Evolutionary conservation across 2,113 vertebrate genomes (phyloP).

Genomic region (Peromyscus maniculatus): DNA sequence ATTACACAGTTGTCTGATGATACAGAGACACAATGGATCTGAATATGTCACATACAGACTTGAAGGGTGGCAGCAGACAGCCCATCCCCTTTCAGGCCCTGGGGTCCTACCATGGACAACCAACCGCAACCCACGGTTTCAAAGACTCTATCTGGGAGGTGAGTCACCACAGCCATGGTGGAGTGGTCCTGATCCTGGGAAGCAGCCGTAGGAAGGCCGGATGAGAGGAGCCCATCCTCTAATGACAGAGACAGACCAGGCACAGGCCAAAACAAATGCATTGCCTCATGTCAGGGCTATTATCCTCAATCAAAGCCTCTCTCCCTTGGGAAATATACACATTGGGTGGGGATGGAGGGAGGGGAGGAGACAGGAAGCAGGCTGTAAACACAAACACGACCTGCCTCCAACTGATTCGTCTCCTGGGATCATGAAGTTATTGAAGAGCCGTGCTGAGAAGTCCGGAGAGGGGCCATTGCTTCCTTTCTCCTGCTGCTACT

Average conservation of each 20-base stretch:
- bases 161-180: conserved; percentile 48
- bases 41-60: neutral
- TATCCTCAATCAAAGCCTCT: conserved; percentile 67
- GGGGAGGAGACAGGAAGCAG: conserved; percentile 55
- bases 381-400: conserved; percentile 60
- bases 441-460: neutral
- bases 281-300: conserved; percentile 67
- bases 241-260: conserved; percentile 61
- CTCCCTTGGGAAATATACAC: conserved; percentile 47
- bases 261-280: conserved; percentile 68
- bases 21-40: neutral
- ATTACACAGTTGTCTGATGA: neutral
- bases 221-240: conserved; percentile 51
- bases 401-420: conserved; percentile 24
- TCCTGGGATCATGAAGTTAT: conserved; percentile 7
- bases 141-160: conserved; percentile 56
- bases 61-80: neutral
- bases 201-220: conserved; percentile 27
- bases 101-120: neutral
- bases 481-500: neutral
- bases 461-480: neutral
- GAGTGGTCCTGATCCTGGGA: conserved; percentile 25
- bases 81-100: neutral
- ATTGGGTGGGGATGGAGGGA: conserved; percentile 44
- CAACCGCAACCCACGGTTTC: neutral